Conservation (phyloP, 2,113 vertebrate genomes). For the Gobius niger region DNA sequence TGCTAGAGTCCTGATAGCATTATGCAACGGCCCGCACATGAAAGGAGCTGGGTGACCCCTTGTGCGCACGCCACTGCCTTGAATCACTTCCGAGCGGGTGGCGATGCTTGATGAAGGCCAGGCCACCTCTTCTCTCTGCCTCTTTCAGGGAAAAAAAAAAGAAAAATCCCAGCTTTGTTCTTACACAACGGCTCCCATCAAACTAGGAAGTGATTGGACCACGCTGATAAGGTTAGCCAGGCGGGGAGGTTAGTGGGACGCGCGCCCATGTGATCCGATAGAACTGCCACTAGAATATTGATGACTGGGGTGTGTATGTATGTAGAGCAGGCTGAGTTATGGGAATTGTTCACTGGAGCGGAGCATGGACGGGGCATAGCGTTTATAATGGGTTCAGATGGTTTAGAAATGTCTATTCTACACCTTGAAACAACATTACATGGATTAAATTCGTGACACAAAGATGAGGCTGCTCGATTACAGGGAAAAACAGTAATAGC, state of each 20-base stretch:
- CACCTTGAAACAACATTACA: too few relatives aligned
- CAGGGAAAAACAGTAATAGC: too few relatives aligned
- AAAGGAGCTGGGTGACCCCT: slow-evolving; percentile 42
- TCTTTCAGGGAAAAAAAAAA: neutral
- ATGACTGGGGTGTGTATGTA: slow-evolving; percentile 27
- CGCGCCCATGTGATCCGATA: slow-evolving; percentile 35
- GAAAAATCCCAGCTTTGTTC: slow-evolving; percentile 40
- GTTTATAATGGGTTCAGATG: slow-evolving; percentile 1
- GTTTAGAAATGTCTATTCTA: too few relatives aligned
- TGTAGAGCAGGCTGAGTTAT: slow-evolving; percentile 9
- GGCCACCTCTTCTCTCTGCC: slow-evolving; percentile 34
- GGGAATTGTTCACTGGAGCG: slow-evolving; percentile 25
- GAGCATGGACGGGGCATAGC: slow-evolving; percentile 11
- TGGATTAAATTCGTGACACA: too few relatives aligned
- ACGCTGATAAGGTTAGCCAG: slow-evolving; percentile 38
- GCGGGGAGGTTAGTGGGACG: slow-evolving; percentile 48
- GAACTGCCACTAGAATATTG: slow-evolving; percentile 22
- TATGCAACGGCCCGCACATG: slow-evolving; percentile 46
- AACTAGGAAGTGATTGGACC: slow-evolving; percentile 35
- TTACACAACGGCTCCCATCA: slow-evolving; percentile 34
- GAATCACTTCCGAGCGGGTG: slow-evolving; percentile 58
- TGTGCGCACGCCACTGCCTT: slow-evolving; percentile 45
- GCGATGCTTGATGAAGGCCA: slow-evolving; percentile 61
- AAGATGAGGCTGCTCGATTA: too few relatives aligned
- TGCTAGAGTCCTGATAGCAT: slow-evolving; percentile 20